A percentile compares a stretch with the other conserved stretches of the same genome.
These are phyloP conservation scores for Pachyramphus minor DNA, from an alignment of 2,113 vertebrate genomes.

Conservation along the genomic window DNA sequence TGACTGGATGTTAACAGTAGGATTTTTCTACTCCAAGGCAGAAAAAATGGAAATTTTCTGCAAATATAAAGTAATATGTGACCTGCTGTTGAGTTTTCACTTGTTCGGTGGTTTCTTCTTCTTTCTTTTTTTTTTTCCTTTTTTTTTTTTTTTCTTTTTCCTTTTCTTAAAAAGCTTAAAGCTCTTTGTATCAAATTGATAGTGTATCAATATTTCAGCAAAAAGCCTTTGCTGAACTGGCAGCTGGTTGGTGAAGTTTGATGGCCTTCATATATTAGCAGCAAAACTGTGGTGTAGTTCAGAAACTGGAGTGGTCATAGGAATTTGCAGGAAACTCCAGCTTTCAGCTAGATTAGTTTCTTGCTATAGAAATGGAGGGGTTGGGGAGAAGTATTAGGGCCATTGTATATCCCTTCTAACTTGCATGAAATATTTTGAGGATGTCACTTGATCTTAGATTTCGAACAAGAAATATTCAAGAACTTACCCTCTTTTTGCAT, in stretches of 20 bases:
- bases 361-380: background rate
- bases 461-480: background rate
- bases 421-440: background rate
- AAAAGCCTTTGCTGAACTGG: background rate
- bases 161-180: background rate
- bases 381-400: too few relatives aligned
- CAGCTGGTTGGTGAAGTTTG: background rate
- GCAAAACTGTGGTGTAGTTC: background rate
- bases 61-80: background rate
- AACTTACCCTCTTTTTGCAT: background rate
- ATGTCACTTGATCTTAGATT: background rate
- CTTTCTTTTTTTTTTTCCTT: background rate
- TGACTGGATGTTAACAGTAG: background rate
- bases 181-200: background rate
- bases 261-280: background rate
- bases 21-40: background rate
- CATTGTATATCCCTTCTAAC: background rate
- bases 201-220: background rate
- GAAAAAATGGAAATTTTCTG: background rate
- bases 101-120: background rate
- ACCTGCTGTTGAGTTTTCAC: background rate
- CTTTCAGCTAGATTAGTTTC: background rate
- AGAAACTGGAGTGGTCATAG: background rate
- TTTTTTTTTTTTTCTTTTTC: too few relatives aligned
- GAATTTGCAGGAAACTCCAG: background rate